Conservation (phyloP, 2,888 invertebrate species). For the Parascotia fuliginaria region DNA sequence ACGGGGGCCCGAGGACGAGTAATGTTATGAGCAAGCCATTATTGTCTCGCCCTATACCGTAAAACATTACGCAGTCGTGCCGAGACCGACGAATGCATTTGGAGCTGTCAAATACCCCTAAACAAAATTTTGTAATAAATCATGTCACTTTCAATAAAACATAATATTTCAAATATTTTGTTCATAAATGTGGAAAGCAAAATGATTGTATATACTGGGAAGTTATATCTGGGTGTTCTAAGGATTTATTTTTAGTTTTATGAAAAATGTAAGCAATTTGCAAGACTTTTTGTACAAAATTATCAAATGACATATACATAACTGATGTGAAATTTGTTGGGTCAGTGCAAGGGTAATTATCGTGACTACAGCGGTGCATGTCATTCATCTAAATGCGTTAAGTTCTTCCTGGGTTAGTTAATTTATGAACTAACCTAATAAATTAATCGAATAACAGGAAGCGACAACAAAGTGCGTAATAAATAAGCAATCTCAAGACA, state of each 20-base stretch:
- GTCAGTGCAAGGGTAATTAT: conserved; percentile 40
- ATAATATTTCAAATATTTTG: conserved; percentile 17
- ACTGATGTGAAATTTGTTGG: conserved; percentile 29
- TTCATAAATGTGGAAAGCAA: background rate
- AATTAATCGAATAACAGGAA: conserved; percentile 77
- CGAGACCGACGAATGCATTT: conserved; percentile 67
- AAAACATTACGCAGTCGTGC: conserved; percentile 84
- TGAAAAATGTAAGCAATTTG: no score
- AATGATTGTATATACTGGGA: no score
- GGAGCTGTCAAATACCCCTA: conserved; percentile 72
- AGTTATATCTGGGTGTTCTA: no score
- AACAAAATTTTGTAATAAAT: conserved; percentile 37
- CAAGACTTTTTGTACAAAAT: no score
- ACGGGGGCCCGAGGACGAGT: conserved; percentile 79
- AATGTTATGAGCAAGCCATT: conserved; percentile 86
- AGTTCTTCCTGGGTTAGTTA: conserved; percentile 74
- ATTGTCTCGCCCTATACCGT: conserved; percentile 86
- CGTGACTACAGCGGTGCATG: conserved; percentile 42
- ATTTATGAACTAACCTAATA: conserved; percentile 75
- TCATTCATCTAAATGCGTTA: conserved; percentile 64
- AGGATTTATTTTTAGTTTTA: no score
- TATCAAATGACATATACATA: conserved; percentile 29
- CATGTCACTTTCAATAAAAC: conserved; percentile 28
- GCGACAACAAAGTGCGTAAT: conserved; percentile 74
- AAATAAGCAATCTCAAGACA: conserved; percentile 70